Percentiles rank a stretch among this genome's conserved stretches.
phyloP scores from a whole-genome alignment of 2,113 vertebrate species.

The Bujurquina vittata region DNA sequence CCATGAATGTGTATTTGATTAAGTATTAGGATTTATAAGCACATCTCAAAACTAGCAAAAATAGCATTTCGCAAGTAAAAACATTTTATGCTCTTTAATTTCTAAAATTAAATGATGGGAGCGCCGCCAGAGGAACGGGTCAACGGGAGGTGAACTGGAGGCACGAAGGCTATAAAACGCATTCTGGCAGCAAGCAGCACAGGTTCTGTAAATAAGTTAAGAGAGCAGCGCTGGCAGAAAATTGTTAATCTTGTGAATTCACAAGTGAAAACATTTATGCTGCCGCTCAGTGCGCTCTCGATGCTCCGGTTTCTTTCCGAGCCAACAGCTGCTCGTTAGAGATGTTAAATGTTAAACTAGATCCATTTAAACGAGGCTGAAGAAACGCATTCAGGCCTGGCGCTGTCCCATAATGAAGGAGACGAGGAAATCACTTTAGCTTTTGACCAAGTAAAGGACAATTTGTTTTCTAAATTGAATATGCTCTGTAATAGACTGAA shows the following conservation, averaged over 20 bases:
- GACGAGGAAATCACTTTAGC: not conserved
- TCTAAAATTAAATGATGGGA: not conserved
- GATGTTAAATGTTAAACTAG: slow-evolving; percentile 1
- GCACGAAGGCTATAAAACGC: not conserved
- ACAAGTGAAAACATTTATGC: not conserved
- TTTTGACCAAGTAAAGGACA: not conserved
- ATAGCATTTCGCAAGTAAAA: not conserved
- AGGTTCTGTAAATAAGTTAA: not conserved
- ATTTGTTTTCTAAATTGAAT: slow-evolving; percentile 5
- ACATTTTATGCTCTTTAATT: not conserved
- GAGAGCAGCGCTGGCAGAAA: not conserved
- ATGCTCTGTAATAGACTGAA: not conserved
- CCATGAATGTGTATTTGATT: not conserved
- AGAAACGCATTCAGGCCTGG: not conserved
- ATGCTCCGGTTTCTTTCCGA: not conserved
- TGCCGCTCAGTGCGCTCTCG: not conserved
- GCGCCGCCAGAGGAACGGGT: not conserved
- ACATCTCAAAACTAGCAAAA: not conserved
- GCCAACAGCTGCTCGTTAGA: not conserved
- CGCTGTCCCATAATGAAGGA: not conserved
- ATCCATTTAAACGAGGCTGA: not conserved
- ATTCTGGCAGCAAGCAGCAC: not conserved
- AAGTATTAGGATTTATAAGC: not conserved
- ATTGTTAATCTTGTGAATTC: not conserved
- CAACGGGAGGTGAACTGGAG: not conserved